A percentile compares a stretch with the other conserved stretches of the same genome.
phyloP scores from a whole-genome alignment of 2,888 invertebrate genomes.

The Drosophila basisetae region DNA sequence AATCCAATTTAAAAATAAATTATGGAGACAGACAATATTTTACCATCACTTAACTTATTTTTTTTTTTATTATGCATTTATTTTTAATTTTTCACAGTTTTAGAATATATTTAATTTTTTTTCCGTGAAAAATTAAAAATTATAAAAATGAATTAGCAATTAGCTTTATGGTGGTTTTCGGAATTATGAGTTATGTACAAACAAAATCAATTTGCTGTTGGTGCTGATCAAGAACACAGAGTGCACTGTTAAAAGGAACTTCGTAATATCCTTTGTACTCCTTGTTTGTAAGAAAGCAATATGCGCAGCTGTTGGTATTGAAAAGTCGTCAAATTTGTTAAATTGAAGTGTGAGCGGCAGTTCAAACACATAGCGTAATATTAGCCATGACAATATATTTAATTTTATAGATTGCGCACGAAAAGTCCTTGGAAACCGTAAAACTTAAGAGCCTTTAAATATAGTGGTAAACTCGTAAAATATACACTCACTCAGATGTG shows the following conservation, averaged over 20 bases:
- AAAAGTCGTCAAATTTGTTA: constrained; percentile 27
- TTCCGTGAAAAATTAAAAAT: neutral
- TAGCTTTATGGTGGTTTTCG: neutral
- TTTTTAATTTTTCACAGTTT: neutral
- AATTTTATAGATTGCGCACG: constrained; percentile 41
- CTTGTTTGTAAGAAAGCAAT: neutral
- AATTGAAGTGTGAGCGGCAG: constrained; percentile 43
- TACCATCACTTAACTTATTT: neutral
- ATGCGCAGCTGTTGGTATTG: constrained; percentile 31
- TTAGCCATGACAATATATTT: constrained; percentile 35
- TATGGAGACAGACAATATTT: constrained; percentile 27
- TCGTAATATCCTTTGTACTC: neutral
- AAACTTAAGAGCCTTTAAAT: constrained; percentile 53
- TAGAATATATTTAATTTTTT: neutral
- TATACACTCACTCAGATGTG: constrained; percentile 27
- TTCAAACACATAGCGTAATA: constrained; percentile 37
- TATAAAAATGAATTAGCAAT: neutral
- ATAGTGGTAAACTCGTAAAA: constrained; percentile 65
- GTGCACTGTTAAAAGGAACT: neutral
- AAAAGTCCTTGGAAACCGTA: constrained; percentile 24
- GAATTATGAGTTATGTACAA: neutral
- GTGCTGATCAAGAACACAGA: neutral
- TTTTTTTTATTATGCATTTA: neutral
- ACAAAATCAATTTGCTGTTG: neutral
- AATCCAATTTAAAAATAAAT: constrained; percentile 73